Evolutionary conservation across 1,140 invertebrate species (phyloP).

Genomic region (Formica selysi): DNA sequence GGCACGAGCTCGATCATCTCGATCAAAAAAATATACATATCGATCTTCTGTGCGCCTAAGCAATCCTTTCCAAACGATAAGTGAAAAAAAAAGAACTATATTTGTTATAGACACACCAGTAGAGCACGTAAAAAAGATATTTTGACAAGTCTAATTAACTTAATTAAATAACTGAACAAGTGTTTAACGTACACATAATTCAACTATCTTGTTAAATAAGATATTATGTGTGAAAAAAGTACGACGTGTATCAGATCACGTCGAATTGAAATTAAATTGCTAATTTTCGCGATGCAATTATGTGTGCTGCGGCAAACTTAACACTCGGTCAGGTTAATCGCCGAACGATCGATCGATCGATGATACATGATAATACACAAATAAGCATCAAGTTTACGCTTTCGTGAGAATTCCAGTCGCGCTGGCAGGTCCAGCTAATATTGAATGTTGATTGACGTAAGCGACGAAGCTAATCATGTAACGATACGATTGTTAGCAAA

Average conservation of each 20-base stretch:
- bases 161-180: not conserved
- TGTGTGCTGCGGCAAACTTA: not conserved
- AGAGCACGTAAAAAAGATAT: slow-evolving; percentile 45
- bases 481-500: slow-evolving; percentile 27
- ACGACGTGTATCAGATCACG: slow-evolving; percentile 10
- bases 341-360: slow-evolving; percentile 4
- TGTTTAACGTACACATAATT: slow-evolving; percentile 38
- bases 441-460: slow-evolving; percentile 51
- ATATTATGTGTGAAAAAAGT: slow-evolving; percentile 11
- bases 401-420: slow-evolving; percentile 55
- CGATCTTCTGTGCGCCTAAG: slow-evolving; percentile 46
- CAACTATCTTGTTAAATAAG: slow-evolving; percentile 3
- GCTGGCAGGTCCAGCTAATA: slow-evolving; percentile 66
- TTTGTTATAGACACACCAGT: slow-evolving; percentile 48
- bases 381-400: slow-evolving; percentile 26
- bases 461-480: slow-evolving; percentile 10
- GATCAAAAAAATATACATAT: slow-evolving; percentile 51
- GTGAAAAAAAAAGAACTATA: slow-evolving; percentile 29
- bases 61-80: slow-evolving; percentile 18
- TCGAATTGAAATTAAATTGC: slow-evolving; percentile 1
- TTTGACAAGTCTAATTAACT: slow-evolving; percentile 49
- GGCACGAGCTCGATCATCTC: slow-evolving; percentile 23
- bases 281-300: slow-evolving; percentile 18
- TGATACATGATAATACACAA: not conserved
- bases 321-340: not conserved